phyloP scores from a whole-genome alignment of 2,113 vertebrate species.

The Dromiciops gliroides region DNA sequence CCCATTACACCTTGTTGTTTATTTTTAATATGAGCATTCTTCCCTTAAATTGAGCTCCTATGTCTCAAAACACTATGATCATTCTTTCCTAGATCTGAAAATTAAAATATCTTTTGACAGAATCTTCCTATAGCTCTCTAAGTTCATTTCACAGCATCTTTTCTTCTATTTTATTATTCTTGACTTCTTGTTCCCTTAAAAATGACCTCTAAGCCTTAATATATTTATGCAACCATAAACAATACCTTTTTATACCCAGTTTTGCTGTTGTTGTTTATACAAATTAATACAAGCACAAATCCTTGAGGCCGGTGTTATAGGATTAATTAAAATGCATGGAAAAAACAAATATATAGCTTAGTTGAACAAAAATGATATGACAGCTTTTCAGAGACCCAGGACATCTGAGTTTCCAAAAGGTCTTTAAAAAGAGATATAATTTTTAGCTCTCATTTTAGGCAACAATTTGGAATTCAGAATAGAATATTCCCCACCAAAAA shows the following conservation, averaged over 20 bases:
- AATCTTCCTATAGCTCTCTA: neutral
- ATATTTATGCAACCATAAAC: neutral
- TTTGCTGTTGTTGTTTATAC: neutral
- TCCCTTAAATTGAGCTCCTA: neutral
- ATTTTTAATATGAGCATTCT: neutral
- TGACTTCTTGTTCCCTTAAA: neutral
- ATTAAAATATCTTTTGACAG: neutral
- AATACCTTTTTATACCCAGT: neutral
- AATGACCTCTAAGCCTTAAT: neutral
- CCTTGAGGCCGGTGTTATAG: neutral
- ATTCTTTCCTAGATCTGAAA: neutral
- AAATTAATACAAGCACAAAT: too few relatives aligned
- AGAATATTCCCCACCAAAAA: neutral
- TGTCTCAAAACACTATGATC: neutral
- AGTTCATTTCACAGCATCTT: neutral
- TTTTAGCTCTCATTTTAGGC: neutral
- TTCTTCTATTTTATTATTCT: neutral
- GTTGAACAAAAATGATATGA: neutral
- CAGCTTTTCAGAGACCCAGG: neutral
- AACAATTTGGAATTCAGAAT: neutral
- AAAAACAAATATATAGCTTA: neutral
- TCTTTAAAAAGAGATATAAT: neutral
- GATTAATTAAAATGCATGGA: neutral
- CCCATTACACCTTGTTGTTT: neutral
- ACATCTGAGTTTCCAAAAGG: neutral